Conservation (phyloP, 2,797 vertebrate species). For the Enteromius mattozi region DNA sequence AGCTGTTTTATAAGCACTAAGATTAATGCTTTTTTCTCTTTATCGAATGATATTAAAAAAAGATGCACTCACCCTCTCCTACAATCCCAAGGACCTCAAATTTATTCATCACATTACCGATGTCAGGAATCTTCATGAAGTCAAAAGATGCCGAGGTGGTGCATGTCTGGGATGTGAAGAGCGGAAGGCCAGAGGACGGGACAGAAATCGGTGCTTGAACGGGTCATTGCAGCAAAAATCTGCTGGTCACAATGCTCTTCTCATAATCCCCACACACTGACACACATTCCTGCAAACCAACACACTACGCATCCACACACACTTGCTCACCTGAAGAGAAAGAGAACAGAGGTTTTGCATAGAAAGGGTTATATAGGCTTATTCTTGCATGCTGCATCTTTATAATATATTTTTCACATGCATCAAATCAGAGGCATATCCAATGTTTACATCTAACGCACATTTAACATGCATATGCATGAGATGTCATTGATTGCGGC, state of each 20-base stretch:
- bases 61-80: constrained; percentile 92
- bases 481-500: background rate
- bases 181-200: constrained; percentile 34
- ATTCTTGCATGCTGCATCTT: background rate
- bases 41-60: background rate
- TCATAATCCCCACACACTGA: constrained; percentile 54
- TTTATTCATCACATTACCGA: constrained; percentile 99
- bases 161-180: constrained; percentile 59
- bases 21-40: background rate
- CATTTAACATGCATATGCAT: background rate
- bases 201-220: constrained; percentile 36
- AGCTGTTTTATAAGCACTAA: background rate
- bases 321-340: constrained; percentile 38
- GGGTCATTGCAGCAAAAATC: constrained; percentile 53
- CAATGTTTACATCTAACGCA: background rate
- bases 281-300: constrained; percentile 43
- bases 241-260: constrained; percentile 20
- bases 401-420: background rate
- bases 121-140: constrained; percentile 95
- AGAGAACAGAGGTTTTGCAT: background rate
- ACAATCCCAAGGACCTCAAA: constrained; percentile 99
- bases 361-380: background rate
- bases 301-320: background rate
- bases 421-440: background rate
- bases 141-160: constrained; percentile 78